phyloP scores from a whole-genome alignment of 2,888 invertebrate genomes.

The Cactoblastis cactorum region DNA sequence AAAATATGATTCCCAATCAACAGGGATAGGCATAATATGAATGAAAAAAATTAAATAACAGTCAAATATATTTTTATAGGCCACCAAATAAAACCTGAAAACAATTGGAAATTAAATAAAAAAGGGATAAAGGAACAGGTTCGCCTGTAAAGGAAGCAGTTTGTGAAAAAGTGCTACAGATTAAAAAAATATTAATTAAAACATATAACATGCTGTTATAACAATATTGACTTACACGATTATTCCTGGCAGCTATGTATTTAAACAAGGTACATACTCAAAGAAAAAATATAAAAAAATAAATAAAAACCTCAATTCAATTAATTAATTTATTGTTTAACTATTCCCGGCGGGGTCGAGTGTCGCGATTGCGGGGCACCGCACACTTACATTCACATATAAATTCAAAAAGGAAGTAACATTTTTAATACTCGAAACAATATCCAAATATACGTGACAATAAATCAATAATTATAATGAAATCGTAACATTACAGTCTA shows the following conservation, averaged over 20 bases:
- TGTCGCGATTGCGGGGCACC: constrained; percentile 62
- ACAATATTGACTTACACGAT: constrained; percentile 47
- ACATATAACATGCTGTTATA: constrained; percentile 5
- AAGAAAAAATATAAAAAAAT: constrained; percentile 22
- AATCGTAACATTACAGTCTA: constrained; percentile 69
- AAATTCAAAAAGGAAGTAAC: constrained; percentile 72
- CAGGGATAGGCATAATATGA: too few relatives aligned
- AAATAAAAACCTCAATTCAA: constrained; percentile 28
- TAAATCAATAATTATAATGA: constrained; percentile 42
- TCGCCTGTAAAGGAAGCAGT: too few relatives aligned
- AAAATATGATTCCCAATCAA: too few relatives aligned
- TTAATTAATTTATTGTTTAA: constrained; percentile 71
- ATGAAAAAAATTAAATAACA: too few relatives aligned
- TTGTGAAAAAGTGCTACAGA: too few relatives aligned
- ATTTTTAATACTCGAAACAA: constrained; percentile 65
- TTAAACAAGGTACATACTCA: constrained; percentile 21
- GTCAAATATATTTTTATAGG: too few relatives aligned
- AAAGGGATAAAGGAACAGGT: too few relatives aligned
- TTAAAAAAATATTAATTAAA: not conserved
- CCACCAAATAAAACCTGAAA: not conserved
- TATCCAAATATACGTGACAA: constrained; percentile 30
- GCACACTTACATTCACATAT: constrained; percentile 65
- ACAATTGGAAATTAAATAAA: too few relatives aligned
- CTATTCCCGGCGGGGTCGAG: constrained; percentile 57
- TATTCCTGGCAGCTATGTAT: constrained; percentile 48